phyloP scores from a whole-genome alignment of 1,140 invertebrate species.

The Leptinotarsa lineolata region DNA sequence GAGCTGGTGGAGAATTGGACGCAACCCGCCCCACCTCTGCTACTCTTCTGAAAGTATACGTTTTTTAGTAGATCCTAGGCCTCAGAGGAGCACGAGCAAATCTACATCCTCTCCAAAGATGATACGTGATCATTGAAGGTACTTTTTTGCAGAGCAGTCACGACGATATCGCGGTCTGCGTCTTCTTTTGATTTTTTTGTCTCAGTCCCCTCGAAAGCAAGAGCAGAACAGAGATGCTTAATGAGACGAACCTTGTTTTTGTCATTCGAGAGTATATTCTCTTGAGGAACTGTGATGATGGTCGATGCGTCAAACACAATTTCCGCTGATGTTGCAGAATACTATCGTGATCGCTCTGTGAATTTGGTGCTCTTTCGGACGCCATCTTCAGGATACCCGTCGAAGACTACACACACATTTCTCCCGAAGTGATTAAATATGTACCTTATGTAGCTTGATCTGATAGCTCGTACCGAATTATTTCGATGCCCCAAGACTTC shows the following conservation, averaged over 20 bases:
- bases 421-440: neutral
- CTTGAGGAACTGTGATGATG: neutral
- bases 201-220: too few species aligned
- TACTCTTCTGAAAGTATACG: neutral
- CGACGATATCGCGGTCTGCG: too few species aligned
- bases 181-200: too few species aligned
- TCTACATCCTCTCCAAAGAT: neutral
- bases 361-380: neutral
- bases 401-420: neutral
- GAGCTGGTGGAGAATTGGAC: constrained; percentile 12
- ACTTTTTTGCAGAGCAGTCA: too few species aligned
- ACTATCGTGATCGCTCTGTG: neutral
- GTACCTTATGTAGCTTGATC: neutral
- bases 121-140: neutral
- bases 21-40: neutral
- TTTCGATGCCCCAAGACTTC: neutral
- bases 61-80: constrained; percentile 10
- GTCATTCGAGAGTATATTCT: neutral
- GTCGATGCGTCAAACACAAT: neutral
- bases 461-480: neutral
- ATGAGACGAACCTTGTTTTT: neutral
- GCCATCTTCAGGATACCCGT: neutral
- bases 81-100: constrained; percentile 5
- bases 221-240: neutral
- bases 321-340: neutral